Percentiles rank a stretch among this genome's conserved stretches.
Evolutionary conservation across 2,113 vertebrate genomes (phyloP).

Genomic region (Sorex araneus): DNA sequence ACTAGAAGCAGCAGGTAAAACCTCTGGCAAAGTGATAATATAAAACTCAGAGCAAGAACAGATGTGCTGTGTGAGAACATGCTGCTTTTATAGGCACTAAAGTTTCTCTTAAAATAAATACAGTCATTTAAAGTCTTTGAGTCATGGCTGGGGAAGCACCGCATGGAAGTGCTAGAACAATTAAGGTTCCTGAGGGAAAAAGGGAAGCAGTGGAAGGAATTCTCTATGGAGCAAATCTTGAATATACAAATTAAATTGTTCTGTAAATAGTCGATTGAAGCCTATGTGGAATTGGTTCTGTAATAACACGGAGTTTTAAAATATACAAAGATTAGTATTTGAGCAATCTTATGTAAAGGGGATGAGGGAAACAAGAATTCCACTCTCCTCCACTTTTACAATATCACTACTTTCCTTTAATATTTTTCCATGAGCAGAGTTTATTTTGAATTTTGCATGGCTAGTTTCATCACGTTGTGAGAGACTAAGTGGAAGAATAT

Average conservation of each 20-base stretch:
- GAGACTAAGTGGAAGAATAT: background rate
- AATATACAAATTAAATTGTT: conserved; percentile 69
- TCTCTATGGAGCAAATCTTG: conserved; percentile 52
- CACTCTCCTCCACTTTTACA: background rate
- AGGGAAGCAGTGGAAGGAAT: conserved; percentile 14
- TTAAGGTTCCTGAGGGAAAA: conserved; percentile 64
- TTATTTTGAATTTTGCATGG: conserved; percentile 30
- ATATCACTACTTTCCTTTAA: background rate
- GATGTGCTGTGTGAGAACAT: conserved; percentile 56
- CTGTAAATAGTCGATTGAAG: conserved; percentile 56
- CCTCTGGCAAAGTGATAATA: conserved; percentile 49
- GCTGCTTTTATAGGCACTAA: conserved; percentile 75
- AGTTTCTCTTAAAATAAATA: conserved; percentile 76
- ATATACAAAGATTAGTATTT: background rate
- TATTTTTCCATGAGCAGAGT: background rate
- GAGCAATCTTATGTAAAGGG: background rate
- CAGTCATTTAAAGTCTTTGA: conserved; percentile 72
- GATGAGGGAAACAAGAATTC: background rate
- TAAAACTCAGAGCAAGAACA: conserved; percentile 69
- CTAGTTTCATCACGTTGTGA: background rate
- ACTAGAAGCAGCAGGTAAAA: conserved; percentile 44
- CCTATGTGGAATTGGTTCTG: conserved; percentile 3
- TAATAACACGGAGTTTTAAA: background rate
- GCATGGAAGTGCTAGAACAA: conserved; percentile 64
- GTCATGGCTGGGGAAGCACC: conserved; percentile 65